These are phyloP conservation scores for Kryptolebias marmoratus DNA, from an alignment of 2,113 vertebrate genomes.

Conservation along the genomic window DNA sequence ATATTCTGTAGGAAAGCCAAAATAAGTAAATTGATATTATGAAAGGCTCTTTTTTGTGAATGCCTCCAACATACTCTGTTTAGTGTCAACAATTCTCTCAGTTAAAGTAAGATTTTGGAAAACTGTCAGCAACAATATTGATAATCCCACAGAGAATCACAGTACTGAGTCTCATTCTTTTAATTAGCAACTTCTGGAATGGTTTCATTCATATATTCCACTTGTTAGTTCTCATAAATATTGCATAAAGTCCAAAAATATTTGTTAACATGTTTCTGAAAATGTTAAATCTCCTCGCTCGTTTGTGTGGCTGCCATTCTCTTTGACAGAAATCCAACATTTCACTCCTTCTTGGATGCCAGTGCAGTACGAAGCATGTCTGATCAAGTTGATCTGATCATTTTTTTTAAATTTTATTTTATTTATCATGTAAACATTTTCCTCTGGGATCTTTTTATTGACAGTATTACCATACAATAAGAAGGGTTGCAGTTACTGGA, in stretches of 20 bases:
- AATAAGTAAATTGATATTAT: too few relatives aligned
- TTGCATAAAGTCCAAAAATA: not conserved
- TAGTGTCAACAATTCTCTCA: conserved; percentile 23
- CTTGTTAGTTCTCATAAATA: conserved; percentile 5
- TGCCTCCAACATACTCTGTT: conserved; percentile 20
- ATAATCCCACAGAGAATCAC: not conserved
- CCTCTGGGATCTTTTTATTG: too few relatives aligned
- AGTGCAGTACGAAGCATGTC: not conserved
- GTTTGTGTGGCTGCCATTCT: conserved; percentile 17
- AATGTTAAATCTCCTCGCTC: conserved; percentile 17
- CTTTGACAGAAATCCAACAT: conserved; percentile 18
- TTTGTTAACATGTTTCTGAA: conserved; percentile 5
- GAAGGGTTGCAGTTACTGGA: not conserved
- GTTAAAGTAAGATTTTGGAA: conserved; percentile 4
- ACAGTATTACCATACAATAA: not conserved
- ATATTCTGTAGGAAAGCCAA: conserved; percentile 39
- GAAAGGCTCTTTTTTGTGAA: conserved; percentile 26
- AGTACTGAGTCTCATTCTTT: not conserved
- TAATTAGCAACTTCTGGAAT: conserved; percentile 1
- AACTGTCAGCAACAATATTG: conserved; percentile 20
- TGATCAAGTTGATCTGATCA: not conserved
- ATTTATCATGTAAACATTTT: too few relatives aligned
- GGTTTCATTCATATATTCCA: not conserved
- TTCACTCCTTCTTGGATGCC: not conserved
- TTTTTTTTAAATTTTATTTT: not conserved